Evolutionary conservation across 1,140 invertebrate genomes (phyloP), one percentile per base, ranked within the genome.

Genomic region (Tetranychus urticae): DNA sequence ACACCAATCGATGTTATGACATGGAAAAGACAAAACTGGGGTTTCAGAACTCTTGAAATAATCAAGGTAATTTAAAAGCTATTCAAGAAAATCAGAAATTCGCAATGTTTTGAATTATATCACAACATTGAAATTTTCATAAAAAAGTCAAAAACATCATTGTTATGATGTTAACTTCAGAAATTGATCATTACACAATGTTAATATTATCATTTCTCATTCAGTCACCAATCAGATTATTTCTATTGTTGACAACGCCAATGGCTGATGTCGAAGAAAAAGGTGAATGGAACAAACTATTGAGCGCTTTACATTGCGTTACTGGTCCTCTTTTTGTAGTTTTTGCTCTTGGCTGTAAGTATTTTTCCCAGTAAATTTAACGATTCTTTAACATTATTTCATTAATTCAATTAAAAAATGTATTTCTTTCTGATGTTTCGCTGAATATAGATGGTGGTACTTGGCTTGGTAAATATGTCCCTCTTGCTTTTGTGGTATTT

Each of bases 261-360:
- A 62, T 62, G 61, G 61, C 56, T n/a, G 61, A 62, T 50, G 37
- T 59, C 14, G 61, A 62, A 33, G 61, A 42, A 6, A 62, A 62
- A 58, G 42, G 42, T 13, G 61, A 62, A 58, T 62, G 61, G 61
- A 62, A 62, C 45, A 62, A 62, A 47, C n/a, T 54, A 6, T 39
- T 62, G 7, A 58, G 56, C 36, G 39, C 47, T 12, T 39, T 62
- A 23, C 61, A 62, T 62, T 62, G 61, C 42, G 60, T 62, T 3
- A 62, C 61, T 35, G 61, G 61, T 14, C 61, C 61, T 8, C 31
- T 62, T 13, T 62, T 62, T 50, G 61, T 58, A 6, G 23, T 62
- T 13, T 58, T 58, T 35, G 61, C 61, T 42, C 31, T 58, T 47
- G 61, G 61, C 8, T 62, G 46, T 62, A 37, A 46, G 46, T 58